phyloP scores from a whole-genome alignment of 2,797 vertebrate genomes.

The Chaetophractus vellerosus region DNA sequence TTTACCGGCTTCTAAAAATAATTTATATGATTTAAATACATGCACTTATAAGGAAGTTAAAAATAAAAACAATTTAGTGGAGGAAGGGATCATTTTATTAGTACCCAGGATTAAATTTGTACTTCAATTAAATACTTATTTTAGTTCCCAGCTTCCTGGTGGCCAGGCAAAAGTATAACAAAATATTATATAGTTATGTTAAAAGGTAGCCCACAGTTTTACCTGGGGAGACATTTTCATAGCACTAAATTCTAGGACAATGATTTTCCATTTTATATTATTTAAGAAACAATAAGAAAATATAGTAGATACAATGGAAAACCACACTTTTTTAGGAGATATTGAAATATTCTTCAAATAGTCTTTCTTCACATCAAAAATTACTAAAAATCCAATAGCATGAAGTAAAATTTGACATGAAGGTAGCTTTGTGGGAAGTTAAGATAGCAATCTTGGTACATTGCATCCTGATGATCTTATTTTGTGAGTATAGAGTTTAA shows the following conservation, averaged over 20 bases:
- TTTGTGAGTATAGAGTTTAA: neutral
- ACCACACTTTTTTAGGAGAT: neutral
- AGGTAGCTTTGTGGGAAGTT: neutral
- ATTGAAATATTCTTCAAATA: slow-evolving; percentile 1
- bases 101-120: neutral
- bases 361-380: slow-evolving; percentile 37
- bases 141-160: neutral
- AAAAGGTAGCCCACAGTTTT: slow-evolving; percentile 19
- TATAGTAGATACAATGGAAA: neutral
- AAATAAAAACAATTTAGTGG: slow-evolving; percentile 11
- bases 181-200: neutral
- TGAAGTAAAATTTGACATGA: slow-evolving; percentile 13
- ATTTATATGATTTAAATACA: slow-evolving; percentile 15
- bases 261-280: neutral
- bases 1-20: slow-evolving; percentile 35
- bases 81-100: slow-evolving; percentile 46
- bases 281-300: slow-evolving; percentile 21
- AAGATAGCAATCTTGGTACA: neutral
- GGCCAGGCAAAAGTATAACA: neutral
- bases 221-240: slow-evolving; percentile 34
- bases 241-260: slow-evolving; percentile 18
- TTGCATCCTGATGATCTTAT: neutral
- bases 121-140: slow-evolving; percentile 33
- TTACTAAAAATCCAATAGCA: slow-evolving; percentile 32
- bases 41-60: slow-evolving; percentile 31